phyloP scores from a whole-genome alignment of 2,888 invertebrate species.

The Drosophila stalkeri region DNA sequence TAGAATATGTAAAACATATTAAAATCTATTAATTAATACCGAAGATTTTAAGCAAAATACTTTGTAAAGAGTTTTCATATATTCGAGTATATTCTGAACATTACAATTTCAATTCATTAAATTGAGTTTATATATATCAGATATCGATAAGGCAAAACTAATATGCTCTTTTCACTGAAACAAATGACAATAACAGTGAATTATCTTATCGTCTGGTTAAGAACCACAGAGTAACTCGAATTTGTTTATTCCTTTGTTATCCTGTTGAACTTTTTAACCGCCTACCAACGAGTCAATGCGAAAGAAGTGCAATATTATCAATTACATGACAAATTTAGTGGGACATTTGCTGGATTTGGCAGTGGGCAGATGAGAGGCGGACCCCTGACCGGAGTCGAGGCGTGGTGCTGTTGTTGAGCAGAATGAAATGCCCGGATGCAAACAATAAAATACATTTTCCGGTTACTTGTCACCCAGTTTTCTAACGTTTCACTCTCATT shows the following conservation, averaged over 20 bases:
- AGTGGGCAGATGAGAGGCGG: slow-evolving; percentile 1
- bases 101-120: not conserved
- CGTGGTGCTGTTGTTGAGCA: slow-evolving; percentile 26
- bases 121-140: not conserved
- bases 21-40: no score
- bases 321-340: slow-evolving; percentile 79
- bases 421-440: slow-evolving; percentile 81
- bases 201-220: no score
- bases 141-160: not conserved
- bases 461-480: slow-evolving; percentile 83
- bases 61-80: no score
- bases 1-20: no score
- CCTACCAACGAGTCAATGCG: slow-evolving; percentile 23
- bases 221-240: not conserved
- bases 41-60: no score
- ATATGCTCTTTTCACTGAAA: not conserved
- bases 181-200: not conserved
- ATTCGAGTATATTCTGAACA: no score
- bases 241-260: not conserved
- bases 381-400: not conserved
- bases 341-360: slow-evolving; percentile 18
- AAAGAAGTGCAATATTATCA: slow-evolving; percentile 78
- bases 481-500: slow-evolving; percentile 35
- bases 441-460: slow-evolving; percentile 84
- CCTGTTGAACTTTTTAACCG: not conserved